These are phyloP conservation scores for Globicephala melas DNA, from an alignment of 2,113 vertebrate genomes.

Conservation along the genomic window DNA sequence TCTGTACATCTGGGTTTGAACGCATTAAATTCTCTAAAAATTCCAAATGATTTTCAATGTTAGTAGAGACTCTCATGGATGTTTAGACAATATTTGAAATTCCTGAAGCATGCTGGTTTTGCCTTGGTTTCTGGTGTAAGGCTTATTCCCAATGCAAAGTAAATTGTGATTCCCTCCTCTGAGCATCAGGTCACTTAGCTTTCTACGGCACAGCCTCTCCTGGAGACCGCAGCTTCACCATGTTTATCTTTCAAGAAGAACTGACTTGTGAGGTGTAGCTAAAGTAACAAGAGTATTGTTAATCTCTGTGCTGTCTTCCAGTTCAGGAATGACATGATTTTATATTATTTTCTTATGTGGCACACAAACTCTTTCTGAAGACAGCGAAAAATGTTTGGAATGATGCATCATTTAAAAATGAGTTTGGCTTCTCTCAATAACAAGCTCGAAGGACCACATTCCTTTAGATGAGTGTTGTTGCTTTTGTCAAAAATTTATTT, in stretches of 20 bases:
- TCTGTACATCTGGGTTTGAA: neutral
- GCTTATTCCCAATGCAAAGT: neutral
- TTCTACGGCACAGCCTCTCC: neutral
- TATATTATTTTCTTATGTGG: neutral
- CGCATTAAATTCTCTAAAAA: neutral
- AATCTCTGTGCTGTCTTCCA: neutral
- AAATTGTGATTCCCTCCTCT: neutral
- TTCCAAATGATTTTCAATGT: neutral
- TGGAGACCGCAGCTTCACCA: neutral
- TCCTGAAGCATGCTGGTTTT: neutral
- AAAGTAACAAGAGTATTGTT: neutral
- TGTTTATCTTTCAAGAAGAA: neutral
- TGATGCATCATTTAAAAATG: neutral
- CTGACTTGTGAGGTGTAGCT: neutral
- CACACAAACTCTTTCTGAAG: neutral
- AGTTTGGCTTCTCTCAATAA: neutral
- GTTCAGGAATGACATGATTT: neutral
- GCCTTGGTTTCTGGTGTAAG: neutral
- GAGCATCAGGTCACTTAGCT: neutral
- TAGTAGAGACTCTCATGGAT: neutral
- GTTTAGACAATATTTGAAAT: neutral
- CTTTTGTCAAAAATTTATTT: constrained; percentile 17
- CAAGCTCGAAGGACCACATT: neutral
- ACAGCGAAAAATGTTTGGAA: neutral
- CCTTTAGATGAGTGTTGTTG: neutral